These are phyloP conservation scores for Pyrgus malvae DNA, from an alignment of 2,888 invertebrate genomes.

Conservation along the genomic window DNA sequence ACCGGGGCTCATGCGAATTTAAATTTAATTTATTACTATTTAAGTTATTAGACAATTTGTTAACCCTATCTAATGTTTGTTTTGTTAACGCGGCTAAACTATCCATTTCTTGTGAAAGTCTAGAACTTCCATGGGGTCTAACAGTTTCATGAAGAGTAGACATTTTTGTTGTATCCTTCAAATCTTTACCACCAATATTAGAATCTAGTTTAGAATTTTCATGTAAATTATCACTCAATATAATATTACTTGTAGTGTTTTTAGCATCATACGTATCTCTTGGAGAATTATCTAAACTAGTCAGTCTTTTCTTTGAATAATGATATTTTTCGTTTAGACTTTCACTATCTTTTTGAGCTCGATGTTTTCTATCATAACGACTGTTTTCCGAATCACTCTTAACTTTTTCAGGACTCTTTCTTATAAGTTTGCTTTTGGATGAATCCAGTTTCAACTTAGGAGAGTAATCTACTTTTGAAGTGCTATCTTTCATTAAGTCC, in stretches of 20 bases:
- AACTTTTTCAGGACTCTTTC: slow-evolving; percentile 68
- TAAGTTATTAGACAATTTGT: slow-evolving; percentile 82
- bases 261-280: slow-evolving; percentile 65
- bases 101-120: slow-evolving; percentile 83
- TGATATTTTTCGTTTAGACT: slow-evolving; percentile 78
- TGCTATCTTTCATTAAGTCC: slow-evolving; percentile 53
- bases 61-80: slow-evolving; percentile 85
- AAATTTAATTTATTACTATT: slow-evolving; percentile 73
- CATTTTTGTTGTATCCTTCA: slow-evolving; percentile 59
- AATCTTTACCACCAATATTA: slow-evolving; percentile 51
- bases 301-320: slow-evolving; percentile 81
- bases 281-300: slow-evolving; percentile 77
- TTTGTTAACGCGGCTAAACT: slow-evolving; percentile 84
- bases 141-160: slow-evolving; percentile 73
- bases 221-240: slow-evolving; percentile 55
- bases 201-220: slow-evolving; percentile 50
- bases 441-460: slow-evolving; percentile 58
- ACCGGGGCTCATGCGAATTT: slow-evolving; percentile 62
- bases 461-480: slow-evolving; percentile 48
- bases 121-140: slow-evolving; percentile 65
- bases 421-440: slow-evolving; percentile 50
- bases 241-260: slow-evolving; percentile 60
- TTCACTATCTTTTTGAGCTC: slow-evolving; percentile 77
- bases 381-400: slow-evolving; percentile 68
- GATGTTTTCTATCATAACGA: slow-evolving; percentile 70